phyloP scores from a whole-genome alignment of 1,140 invertebrate genomes.

The Trypoxylus dichotomus region DNA sequence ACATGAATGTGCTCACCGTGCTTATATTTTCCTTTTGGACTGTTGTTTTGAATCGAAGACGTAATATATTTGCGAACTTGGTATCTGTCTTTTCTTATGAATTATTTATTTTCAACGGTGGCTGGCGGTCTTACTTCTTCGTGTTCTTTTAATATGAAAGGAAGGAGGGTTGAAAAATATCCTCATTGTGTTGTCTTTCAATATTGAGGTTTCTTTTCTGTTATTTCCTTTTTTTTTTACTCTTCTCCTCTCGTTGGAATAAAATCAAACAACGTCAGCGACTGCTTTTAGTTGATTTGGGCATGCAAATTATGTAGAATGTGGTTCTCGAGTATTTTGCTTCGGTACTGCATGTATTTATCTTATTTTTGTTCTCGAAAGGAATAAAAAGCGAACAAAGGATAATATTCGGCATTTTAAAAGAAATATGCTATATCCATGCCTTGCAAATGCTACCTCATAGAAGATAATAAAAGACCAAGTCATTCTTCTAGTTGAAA shows the following conservation, averaged over 20 bases:
- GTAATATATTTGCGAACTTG: conserved; percentile 22
- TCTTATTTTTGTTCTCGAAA: neutral
- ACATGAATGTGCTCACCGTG: neutral
- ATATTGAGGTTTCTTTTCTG: conserved; percentile 9
- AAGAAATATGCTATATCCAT: no score
- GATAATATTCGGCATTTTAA: no score
- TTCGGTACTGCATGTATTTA: neutral
- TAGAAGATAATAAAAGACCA: no score
- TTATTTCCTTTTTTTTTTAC: neutral
- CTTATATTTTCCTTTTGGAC: conserved; percentile 5
- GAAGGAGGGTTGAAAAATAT: conserved; percentile 19
- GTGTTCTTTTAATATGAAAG: conserved; percentile 17
- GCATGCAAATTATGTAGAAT: conserved; percentile 1
- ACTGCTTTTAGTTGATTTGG: conserved; percentile 8
- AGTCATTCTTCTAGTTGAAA: no score
- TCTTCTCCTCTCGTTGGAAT: neutral
- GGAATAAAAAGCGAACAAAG: no score
- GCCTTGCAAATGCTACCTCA: no score
- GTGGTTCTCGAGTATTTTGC: neutral
- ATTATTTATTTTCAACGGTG: conserved; percentile 18
- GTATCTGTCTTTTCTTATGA: conserved; percentile 20
- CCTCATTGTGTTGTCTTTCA: conserved; percentile 21
- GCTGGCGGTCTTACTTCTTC: conserved; percentile 3
- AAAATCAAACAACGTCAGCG: neutral
- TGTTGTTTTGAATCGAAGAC: conserved; percentile 21